Percentiles rank a stretch among this genome's conserved stretches.
Evolutionary conservation across 2,888 invertebrate genomes (phyloP).

Genomic region (Acleris sparsana): DNA sequence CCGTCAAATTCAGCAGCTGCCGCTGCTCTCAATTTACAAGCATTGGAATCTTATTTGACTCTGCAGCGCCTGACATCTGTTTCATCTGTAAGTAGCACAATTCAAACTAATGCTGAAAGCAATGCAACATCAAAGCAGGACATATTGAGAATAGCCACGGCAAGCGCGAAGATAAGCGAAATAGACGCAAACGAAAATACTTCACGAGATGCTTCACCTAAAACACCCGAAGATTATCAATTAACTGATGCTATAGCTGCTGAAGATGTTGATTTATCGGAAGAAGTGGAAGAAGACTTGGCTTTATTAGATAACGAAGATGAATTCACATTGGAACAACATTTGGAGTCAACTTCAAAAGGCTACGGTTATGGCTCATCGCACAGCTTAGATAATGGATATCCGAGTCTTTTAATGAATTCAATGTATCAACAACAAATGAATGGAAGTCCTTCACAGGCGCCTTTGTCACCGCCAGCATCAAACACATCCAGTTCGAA

Average conservation of each 20-base stretch:
- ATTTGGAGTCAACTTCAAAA: conserved; percentile 75
- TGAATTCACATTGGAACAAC: conserved; percentile 85
- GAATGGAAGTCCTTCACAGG: conserved; percentile 75
- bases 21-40: conserved; percentile 92
- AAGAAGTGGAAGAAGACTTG: conserved; percentile 89
- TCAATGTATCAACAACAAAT: conserved; percentile 85
- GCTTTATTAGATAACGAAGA: conserved; percentile 90
- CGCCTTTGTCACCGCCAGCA: conserved; percentile 73
- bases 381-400: conserved; percentile 86
- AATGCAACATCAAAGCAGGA: conserved; percentile 84
- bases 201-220: conserved; percentile 72
- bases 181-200: conserved; percentile 66
- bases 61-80: conserved; percentile 90
- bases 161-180: conserved; percentile 79
- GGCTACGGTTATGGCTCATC: conserved; percentile 75
- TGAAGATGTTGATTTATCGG: conserved; percentile 87
- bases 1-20: conserved; percentile 93
- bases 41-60: conserved; percentile 92
- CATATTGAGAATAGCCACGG: conserved; percentile 86
- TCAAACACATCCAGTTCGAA: conserved; percentile 72
- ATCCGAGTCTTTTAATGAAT: conserved; percentile 88
- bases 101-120: conserved; percentile 62
- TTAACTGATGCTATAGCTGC: conserved; percentile 79
- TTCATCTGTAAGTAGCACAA: conserved; percentile 78
- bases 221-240: conserved; percentile 78